Conservation (phyloP, 2,888 invertebrate genomes). For the Elegia similella region DNA sequence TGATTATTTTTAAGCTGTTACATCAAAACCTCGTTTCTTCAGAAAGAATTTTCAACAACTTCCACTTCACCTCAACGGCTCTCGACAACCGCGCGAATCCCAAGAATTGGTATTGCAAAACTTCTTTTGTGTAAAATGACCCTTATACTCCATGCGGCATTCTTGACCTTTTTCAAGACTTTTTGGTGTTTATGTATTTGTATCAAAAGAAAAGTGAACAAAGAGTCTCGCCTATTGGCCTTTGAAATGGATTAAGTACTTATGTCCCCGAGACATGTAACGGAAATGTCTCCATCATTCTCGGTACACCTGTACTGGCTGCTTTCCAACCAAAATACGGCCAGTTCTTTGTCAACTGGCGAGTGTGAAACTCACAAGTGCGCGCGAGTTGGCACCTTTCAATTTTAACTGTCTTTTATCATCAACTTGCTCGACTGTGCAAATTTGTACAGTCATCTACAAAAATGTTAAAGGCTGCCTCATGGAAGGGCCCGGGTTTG, state of each 20-base stretch:
- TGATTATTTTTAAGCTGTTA: too few relatives aligned
- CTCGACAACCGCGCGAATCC: neutral
- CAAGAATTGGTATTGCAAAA: constrained; percentile 1
- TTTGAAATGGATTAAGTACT: neutral
- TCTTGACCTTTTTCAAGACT: constrained; percentile 18
- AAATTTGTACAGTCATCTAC: too few relatives aligned
- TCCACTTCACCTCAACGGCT: neutral
- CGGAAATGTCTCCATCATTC: neutral
- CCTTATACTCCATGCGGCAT: neutral
- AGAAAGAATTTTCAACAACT: neutral
- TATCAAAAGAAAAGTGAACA: constrained; percentile 3
- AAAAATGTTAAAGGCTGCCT: too few relatives aligned
- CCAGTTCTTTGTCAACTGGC: too few relatives aligned
- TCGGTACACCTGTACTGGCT: neutral
- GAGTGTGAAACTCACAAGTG: too few relatives aligned
- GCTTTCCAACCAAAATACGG: constrained; percentile 1
- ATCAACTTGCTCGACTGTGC: too few relatives aligned
- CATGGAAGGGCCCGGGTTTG: too few relatives aligned
- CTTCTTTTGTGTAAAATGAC: constrained; percentile 10
- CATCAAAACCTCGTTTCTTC: neutral
- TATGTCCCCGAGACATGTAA: neutral
- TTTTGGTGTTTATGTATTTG: constrained; percentile 10
- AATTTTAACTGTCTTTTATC: too few relatives aligned
- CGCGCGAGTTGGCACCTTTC: too few relatives aligned
- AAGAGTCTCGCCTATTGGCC: neutral